Evolutionary conservation across 2,113 vertebrate genomes (phyloP).

Genomic region (Hippopotamus amphibius): DNA sequence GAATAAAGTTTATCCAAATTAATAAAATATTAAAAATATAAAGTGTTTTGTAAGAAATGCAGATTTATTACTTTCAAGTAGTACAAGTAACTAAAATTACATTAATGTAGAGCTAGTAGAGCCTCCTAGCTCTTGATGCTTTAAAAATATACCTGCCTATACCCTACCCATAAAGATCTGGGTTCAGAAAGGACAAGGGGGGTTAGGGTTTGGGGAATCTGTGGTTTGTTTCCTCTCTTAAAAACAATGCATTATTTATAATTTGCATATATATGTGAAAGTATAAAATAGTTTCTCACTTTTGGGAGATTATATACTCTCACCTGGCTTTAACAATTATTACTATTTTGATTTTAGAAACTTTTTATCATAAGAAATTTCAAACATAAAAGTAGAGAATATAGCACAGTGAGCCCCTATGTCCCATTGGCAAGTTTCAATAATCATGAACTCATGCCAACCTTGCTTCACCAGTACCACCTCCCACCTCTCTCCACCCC

Average conservation of each 20-base stretch:
- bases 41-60: constrained; percentile 8
- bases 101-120: neutral
- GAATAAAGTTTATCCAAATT: neutral
- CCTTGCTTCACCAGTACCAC: neutral
- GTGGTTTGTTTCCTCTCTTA: neutral
- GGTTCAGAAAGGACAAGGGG: constrained; percentile 5
- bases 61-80: neutral
- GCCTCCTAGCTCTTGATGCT: neutral
- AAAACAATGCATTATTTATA: neutral
- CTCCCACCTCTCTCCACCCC: neutral
- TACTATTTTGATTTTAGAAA: constrained; percentile 14
- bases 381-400: neutral
- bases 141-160: neutral
- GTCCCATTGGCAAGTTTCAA: neutral
- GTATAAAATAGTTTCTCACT: neutral
- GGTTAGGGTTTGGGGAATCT: neutral
- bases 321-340: neutral
- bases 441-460: neutral
- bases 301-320: neutral
- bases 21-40: constrained; percentile 8
- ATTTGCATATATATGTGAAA: neutral
- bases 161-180: neutral
- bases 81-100: neutral
- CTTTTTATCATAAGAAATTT: constrained; percentile 17
- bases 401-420: neutral